Percentiles rank a stretch among this genome's conserved stretches.
phyloP scores from a whole-genome alignment of 2,888 invertebrate genomes.

The Thera obeliscata region DNA sequence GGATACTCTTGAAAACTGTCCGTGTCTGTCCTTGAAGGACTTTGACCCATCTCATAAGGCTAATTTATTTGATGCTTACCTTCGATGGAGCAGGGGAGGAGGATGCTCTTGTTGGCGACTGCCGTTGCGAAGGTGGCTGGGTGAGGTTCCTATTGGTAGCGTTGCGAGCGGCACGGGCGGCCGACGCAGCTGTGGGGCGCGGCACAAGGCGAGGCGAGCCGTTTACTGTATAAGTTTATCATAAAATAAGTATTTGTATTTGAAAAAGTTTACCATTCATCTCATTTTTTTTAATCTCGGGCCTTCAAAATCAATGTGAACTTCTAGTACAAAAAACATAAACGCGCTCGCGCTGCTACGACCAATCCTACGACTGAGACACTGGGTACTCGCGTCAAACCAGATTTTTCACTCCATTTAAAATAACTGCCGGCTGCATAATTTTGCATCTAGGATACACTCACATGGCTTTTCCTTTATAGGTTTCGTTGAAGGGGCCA shows the following conservation, averaged over 20 bases:
- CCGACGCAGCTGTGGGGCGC: constrained; percentile 72
- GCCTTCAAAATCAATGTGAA: neutral
- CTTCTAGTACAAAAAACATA: constrained; percentile 13
- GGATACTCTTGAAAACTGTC: too few species aligned
- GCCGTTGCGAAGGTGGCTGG: constrained; percentile 45
- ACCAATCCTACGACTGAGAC: constrained; percentile 1
- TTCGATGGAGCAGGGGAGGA: constrained; percentile 44
- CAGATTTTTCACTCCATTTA: too few species aligned
- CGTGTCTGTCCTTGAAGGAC: too few species aligned
- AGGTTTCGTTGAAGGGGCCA: constrained; percentile 65
- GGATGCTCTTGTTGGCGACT: constrained; percentile 53
- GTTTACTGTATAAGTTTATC: constrained; percentile 42
- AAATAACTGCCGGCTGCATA: neutral
- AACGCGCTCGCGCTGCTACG: constrained; percentile 16
- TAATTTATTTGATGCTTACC: constrained; percentile 39
- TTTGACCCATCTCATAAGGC: too few species aligned
- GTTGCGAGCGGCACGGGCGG: constrained; percentile 74
- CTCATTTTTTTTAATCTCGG: neutral
- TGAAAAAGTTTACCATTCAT: too few species aligned
- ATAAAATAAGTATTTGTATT: neutral
- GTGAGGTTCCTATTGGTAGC: constrained; percentile 67
- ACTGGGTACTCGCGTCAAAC: too few species aligned
- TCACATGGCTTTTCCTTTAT: constrained; percentile 72
- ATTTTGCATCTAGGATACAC: constrained; percentile 39
- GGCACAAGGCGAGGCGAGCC: constrained; percentile 62